phyloP scores from a whole-genome alignment of 30 jellyfish, hydroid and myxozoan genomes.

The Aurelia aurita region DNA sequence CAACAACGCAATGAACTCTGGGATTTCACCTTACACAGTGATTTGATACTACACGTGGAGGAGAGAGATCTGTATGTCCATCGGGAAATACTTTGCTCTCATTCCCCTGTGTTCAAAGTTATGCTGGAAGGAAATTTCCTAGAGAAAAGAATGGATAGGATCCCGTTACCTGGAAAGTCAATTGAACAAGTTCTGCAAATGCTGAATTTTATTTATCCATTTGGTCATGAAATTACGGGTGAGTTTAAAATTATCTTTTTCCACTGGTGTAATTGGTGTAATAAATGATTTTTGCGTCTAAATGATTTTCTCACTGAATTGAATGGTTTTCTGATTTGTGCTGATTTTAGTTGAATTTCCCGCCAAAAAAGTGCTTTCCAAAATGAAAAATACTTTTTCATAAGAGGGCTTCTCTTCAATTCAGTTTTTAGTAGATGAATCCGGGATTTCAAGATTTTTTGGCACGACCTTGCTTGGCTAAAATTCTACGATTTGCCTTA shows the following conservation, averaged over 20 bases:
- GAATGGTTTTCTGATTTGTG: too few species aligned
- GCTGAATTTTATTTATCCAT: slow-evolving; percentile 85
- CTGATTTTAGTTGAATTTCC: too few species aligned
- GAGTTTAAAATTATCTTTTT: background rate
- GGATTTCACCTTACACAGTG: slow-evolving; percentile 82
- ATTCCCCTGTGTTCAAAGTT: slow-evolving; percentile 89
- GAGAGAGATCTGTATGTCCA: slow-evolving; percentile 65
- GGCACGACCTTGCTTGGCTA: too few species aligned
- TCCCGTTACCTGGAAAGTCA: slow-evolving; percentile 73
- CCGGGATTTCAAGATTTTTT: too few species aligned
- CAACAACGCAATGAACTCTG: slow-evolving; percentile 58
- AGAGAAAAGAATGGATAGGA: slow-evolving; percentile 71
- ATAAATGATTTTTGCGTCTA: too few species aligned
- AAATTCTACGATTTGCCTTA: too few species aligned
- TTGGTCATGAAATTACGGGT: slow-evolving; percentile 92
- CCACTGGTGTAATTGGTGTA: background rate
- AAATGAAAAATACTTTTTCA: too few species aligned
- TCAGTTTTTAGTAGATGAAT: too few species aligned
- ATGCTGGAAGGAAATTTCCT: slow-evolving; percentile 87
- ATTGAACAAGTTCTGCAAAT: slow-evolving; percentile 70
- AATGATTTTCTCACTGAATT: too few species aligned
- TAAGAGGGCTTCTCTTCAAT: too few species aligned
- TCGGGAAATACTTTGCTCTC: slow-evolving; percentile 54
- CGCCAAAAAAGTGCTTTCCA: too few species aligned
- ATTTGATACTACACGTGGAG: slow-evolving; percentile 65